Base-by-base conservation (phyloP, 2,797 vertebrate species). In the Acanthiza pusilla region DNA sequence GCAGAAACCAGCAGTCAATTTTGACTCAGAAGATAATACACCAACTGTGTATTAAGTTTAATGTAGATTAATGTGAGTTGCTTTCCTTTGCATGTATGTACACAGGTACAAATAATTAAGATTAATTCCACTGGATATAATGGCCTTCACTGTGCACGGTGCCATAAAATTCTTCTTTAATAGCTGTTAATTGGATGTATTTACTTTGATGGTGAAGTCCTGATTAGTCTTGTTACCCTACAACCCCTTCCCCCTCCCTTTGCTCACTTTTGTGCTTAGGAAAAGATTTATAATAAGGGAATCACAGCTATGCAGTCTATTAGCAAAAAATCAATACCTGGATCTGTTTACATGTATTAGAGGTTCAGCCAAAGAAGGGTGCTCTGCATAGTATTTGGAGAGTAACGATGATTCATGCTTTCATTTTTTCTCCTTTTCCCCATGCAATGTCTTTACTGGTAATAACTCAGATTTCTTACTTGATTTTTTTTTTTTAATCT, bases 51-150 rank as follows among this genome's bases (percentile, higher is more conserved):
- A 98, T 98, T 98, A 97, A 91, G 94, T 97, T 98, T 99, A 99
- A 99, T 99, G 98, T 98, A 98, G 99, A 99, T 99, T 98, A 99
- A 99, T 99, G 98, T 21, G 97, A 98, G 98, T 98, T 98, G 98
- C 97, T 98, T 98, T 95, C 62, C 96, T 97, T 96, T 98, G 97
- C 98, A 98, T 97, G 98, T 98, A 97, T 97, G 93, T 98, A 97
- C 97, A 97, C 97, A 97, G 97, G 97, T 97, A 98, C 97, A 97
- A 96, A 97, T 98, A 99, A 99, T 99, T 98, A 99, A 98, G 98
- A 98, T 98, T 98, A 98, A 98, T 99, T 98, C 98, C 96, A 91
- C 94, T 75, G 95, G 96, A 97, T 97, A 97, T 98, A 96, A 97
- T 97, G 97, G 97, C 97, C 97, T 98, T 98, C 98, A 98, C 96